Evolutionary conservation across 2,797 vertebrate genomes (phyloP), one percentile per base, ranked within the genome.

Genomic region (Bucorvus abyssinicus): DNA sequence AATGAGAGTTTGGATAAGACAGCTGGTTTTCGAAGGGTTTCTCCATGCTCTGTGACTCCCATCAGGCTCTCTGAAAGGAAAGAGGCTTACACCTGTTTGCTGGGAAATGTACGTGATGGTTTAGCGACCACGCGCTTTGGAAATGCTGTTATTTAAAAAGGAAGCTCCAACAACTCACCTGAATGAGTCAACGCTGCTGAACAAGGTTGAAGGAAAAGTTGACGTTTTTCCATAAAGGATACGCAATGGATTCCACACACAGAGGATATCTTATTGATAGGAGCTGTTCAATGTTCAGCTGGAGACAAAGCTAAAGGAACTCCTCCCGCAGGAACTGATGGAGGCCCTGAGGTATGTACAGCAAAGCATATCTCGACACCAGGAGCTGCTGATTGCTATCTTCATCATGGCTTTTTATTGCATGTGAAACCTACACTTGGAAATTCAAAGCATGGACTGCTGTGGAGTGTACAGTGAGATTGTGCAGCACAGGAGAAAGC

Each of bases 291-390:
- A 22, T 10, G 36, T 76, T 71, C 79, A 10, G 27, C 32, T 78
- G 79, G 57, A 87, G 24, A 32, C 3, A 24, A 56, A 74, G 45
- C 23, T 49, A 26, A 73, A 64, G 29, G 34, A 55, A 18, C 13
- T 45, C 9, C 10, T 77, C 50, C 34, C 2, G 1, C 24, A 24
- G 70, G 55, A 55, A 29, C 42, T 49, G 55, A 1, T 24, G 22
- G 55, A 63, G n/a, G 29, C 23, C 36, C 9, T 90, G 84, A 89
- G 76, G 56, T 89, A 13, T 1, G 0, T 56, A 42, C 40, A 67
- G 49, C 30, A 49, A 70, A 27, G 38, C 3, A 0, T 29, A 49
- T 42, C 22, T n/a, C 0, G 0, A 10, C 26, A n/a, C 8, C 10
- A 17, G 73, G 38, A 89, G 61, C 69, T 82, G 56, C 23, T 42